Evolutionary conservation across 2,888 invertebrate genomes (phyloP).

Genomic region (Trichogramma dendrolimi): DNA sequence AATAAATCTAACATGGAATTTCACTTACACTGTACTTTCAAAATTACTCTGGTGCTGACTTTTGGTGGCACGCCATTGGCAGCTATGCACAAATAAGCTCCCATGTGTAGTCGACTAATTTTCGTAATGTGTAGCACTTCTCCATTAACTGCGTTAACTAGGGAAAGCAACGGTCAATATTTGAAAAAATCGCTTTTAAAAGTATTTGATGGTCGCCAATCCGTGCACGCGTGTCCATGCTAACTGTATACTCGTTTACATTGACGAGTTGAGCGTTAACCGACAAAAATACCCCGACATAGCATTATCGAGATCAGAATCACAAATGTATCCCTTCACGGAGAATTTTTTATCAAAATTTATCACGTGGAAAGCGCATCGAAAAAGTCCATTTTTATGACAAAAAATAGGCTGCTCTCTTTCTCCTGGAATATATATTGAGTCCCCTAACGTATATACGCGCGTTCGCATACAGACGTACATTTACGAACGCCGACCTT

Average conservation of each 20-base stretch:
- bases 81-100: slow-evolving; percentile 87
- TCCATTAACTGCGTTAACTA: slow-evolving; percentile 85
- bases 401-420: no score
- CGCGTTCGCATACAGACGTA: slow-evolving; percentile 15
- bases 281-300: no score
- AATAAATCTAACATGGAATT: neutral
- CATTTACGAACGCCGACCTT: slow-evolving; percentile 25
- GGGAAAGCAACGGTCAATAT: slow-evolving; percentile 37
- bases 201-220: neutral
- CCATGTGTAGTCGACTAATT: slow-evolving; percentile 89
- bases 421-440: no score
- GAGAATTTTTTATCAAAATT: neutral
- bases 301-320: no score
- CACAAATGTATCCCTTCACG: no score
- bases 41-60: slow-evolving; percentile 60
- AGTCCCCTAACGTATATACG: neutral
- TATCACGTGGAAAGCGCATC: neutral
- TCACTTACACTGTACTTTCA: slow-evolving; percentile 49
- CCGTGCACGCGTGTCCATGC: no score
- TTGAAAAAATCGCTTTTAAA: slow-evolving; percentile 11
- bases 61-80: slow-evolving; percentile 90
- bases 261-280: no score
- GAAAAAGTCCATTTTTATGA: no score
- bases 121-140: slow-evolving; percentile 80
- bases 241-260: no score